Evolutionary conservation across 2,797 vertebrate genomes (phyloP).

Genomic region (Hippopotamyrus pictus): DNA sequence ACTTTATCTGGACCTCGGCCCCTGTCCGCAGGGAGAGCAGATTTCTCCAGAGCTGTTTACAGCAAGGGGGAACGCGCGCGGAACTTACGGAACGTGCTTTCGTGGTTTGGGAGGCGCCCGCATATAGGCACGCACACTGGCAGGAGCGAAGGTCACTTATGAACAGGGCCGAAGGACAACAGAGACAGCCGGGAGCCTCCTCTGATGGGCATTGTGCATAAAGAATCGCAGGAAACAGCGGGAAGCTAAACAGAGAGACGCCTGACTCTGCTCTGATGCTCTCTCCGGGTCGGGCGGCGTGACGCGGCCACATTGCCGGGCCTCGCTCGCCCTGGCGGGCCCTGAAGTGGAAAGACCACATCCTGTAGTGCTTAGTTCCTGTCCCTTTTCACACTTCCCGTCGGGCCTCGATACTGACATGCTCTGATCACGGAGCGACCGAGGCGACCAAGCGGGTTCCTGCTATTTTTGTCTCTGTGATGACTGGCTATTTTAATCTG

Average conservation of each 20-base stretch:
- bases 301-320: background rate
- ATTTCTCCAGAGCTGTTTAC: background rate
- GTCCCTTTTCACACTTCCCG: slow-evolving; percentile 21
- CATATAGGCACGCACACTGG: background rate
- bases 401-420: background rate
- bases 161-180: background rate
- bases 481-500: background rate
- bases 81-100: background rate
- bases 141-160: background rate
- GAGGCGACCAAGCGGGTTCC: background rate
- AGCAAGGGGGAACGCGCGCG: background rate
- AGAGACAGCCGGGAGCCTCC: background rate
- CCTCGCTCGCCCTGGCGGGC: background rate
- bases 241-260: background rate
- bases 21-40: background rate
- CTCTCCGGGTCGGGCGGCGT: background rate
- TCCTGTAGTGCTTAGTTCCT: slow-evolving; percentile 34
- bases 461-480: background rate
- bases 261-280: background rate
- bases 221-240: slow-evolving; percentile 8
- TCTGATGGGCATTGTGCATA: slow-evolving; percentile 6
- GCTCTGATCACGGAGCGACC: background rate
- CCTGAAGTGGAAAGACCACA: slow-evolving; percentile 21
- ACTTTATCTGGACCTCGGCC: background rate
- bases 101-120: background rate